phyloP scores from a whole-genome alignment of 2,797 vertebrate genomes.

The Scolopax rusticola region DNA sequence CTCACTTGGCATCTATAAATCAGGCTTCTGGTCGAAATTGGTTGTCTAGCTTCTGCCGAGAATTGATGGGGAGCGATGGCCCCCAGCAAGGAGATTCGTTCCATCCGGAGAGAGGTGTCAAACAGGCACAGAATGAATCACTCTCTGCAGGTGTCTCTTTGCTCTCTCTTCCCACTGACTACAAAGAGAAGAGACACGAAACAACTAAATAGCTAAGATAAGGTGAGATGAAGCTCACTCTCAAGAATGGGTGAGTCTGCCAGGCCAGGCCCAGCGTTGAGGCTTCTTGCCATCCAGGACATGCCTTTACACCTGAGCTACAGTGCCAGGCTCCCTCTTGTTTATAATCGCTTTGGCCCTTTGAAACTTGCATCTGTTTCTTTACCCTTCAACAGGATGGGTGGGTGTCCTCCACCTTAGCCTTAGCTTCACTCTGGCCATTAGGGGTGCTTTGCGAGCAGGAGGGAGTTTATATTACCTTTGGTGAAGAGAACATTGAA shows the following conservation, averaged over 20 bases:
- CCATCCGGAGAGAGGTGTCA: neutral
- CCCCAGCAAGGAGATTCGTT: neutral
- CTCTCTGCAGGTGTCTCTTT: conserved; percentile 48
- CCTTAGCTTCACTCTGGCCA: conserved; percentile 24
- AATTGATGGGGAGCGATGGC: neutral
- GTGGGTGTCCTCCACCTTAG: conserved; percentile 54
- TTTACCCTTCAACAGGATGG: conserved; percentile 36
- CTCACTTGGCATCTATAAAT: neutral
- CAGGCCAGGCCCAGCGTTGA: neutral
- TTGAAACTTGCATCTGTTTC: conserved; percentile 61
- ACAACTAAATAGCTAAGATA: conserved; percentile 33
- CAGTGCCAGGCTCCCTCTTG: conserved; percentile 36
- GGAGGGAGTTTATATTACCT: neutral
- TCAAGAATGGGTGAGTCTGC: neutral
- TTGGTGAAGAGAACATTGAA: conserved; percentile 1
- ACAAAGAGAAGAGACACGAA: neutral
- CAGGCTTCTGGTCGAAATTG: neutral
- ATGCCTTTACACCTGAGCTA: conserved; percentile 42
- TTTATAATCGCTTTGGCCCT: conserved; percentile 48
- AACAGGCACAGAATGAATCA: conserved; percentile 52
- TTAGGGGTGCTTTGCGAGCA: conserved; percentile 20
- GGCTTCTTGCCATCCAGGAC: conserved; percentile 36
- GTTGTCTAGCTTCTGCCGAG: conserved; percentile 4
- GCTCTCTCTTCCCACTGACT: conserved; percentile 16
- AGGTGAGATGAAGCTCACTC: conserved; percentile 47